phyloP scores from a whole-genome alignment of 2,888 invertebrate species.

The Euproctis similis region DNA sequence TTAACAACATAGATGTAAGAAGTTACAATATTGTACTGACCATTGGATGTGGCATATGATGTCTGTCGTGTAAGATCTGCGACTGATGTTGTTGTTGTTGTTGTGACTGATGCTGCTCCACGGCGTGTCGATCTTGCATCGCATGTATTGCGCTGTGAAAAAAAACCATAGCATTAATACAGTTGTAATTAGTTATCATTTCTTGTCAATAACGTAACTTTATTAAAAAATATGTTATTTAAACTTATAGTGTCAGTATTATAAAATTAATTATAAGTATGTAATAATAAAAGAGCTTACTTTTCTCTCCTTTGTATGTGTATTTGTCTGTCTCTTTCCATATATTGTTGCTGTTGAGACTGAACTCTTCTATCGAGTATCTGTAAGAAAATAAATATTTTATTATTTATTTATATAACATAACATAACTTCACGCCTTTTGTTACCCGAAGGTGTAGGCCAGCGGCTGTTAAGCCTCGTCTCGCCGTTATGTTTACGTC shows the following conservation, averaged over 20 bases:
- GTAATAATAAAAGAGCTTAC: slow-evolving; percentile 32
- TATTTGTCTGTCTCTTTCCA: slow-evolving; percentile 54
- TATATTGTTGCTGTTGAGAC: slow-evolving; percentile 54
- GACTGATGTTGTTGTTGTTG: slow-evolving; percentile 33
- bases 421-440: too few relatives aligned
- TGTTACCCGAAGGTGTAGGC: too few relatives aligned
- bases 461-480: too few relatives aligned
- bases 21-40: slow-evolving; percentile 12
- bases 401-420: slow-evolving; percentile 7
- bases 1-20: too few relatives aligned
- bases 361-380: slow-evolving; percentile 56
- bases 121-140: slow-evolving; percentile 52
- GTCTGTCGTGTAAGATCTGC: slow-evolving; percentile 33
- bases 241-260: too few relatives aligned
- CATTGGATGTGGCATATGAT: slow-evolving; percentile 25
- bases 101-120: slow-evolving; percentile 44
- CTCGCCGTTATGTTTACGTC: too few relatives aligned
- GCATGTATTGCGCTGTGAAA: slow-evolving; percentile 41
- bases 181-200: too few relatives aligned
- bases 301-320: slow-evolving; percentile 46
- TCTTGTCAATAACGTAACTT: too few relatives aligned
- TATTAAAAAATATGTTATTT: too few relatives aligned
- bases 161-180: too few relatives aligned
- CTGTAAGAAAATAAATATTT: slow-evolving; percentile 23
- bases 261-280: too few relatives aligned